Conservation (phyloP, 2,797 vertebrate genomes). For the Scomberomorus guttatus region DNA sequence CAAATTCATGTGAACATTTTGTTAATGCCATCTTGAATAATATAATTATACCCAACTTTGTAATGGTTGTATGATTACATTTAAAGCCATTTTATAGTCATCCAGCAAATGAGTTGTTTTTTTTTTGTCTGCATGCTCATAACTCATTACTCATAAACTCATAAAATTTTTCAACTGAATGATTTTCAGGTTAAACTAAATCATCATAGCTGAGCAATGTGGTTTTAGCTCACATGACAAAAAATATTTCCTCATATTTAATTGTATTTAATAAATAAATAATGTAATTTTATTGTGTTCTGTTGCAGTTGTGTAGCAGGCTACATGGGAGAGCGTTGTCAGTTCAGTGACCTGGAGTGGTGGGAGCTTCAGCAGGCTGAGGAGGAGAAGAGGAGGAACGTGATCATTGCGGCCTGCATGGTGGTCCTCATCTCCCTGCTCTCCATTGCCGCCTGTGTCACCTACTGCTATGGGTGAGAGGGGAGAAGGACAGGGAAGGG, state of each 20-base stretch:
- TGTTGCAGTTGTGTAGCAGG: conserved; percentile 87
- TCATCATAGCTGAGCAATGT: no score
- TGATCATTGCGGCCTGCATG: conserved; percentile 79
- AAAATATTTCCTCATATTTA: neutral
- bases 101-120: neutral
- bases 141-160: no score
- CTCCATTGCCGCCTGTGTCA: conserved; percentile 79
- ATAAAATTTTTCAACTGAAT: no score
- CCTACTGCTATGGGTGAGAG: conserved; percentile 89
- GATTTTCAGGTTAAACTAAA: no score
- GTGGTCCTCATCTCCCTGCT: conserved; percentile 84
- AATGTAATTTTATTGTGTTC: neutral
- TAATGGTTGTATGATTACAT: neutral
- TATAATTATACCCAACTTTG: neutral
- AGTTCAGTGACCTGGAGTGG: conserved; percentile 93
- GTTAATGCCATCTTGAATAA: neutral
- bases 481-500: neutral
- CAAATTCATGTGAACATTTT: neutral
- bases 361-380: conserved; percentile 89
- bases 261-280: conserved; percentile 11
- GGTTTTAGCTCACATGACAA: neutral
- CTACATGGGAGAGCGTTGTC: conserved; percentile 92
- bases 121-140: no score
- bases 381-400: conserved; percentile 82
- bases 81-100: neutral